Evolutionary conservation across 2,888 invertebrate genomes (phyloP).

Genomic region (Tuberolachnus salignus): DNA sequence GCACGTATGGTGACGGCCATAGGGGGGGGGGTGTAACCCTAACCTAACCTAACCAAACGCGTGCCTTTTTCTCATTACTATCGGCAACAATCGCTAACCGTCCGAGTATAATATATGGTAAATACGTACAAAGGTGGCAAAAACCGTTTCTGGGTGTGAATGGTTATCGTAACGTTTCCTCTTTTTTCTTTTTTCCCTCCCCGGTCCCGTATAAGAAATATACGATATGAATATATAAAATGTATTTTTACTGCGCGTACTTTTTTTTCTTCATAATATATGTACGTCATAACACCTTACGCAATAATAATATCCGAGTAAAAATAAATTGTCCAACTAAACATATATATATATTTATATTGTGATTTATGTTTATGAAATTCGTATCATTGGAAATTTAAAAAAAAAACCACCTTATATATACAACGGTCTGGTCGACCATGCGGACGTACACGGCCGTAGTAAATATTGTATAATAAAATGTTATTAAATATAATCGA

Average conservation of each 20-base stretch:
- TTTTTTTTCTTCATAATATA: not conserved
- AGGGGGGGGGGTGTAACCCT: too few species aligned
- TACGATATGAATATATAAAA: conserved; percentile 19
- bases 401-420: too few species aligned
- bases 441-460: too few species aligned
- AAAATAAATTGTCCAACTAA: not conserved
- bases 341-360: too few species aligned
- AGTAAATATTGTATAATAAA: too few species aligned
- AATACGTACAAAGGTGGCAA: not conserved
- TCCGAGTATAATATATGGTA: not conserved
- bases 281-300: too few species aligned
- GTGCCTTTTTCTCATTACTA: conserved; percentile 28
- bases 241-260: not conserved
- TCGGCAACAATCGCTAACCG: not conserved
- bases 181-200: not conserved
- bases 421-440: too few species aligned
- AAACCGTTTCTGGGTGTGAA: not conserved
- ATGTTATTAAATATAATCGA: too few species aligned
- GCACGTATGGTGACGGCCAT: not conserved
- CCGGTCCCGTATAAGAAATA: too few species aligned
- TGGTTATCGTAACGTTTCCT: conserved; percentile 8
- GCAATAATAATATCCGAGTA: too few species aligned
- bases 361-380: not conserved
- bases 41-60: too few species aligned
- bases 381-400: too few species aligned